Percentiles rank a stretch among this genome's conserved stretches.
Evolutionary conservation across 2,888 invertebrate species (phyloP).

Genomic region (Phyllotreta cruciferae): DNA sequence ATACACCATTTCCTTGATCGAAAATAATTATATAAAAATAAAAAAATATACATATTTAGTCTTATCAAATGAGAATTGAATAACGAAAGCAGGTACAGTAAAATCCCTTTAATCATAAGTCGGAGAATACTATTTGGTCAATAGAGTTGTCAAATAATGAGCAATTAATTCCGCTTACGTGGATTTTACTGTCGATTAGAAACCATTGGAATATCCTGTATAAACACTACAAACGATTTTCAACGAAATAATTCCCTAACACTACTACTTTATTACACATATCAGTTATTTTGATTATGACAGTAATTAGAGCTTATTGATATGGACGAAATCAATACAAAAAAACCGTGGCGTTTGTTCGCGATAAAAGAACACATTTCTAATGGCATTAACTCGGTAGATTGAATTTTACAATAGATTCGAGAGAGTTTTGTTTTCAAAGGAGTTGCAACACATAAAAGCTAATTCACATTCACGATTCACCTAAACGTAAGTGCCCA

Average conservation of each 20-base stretch:
- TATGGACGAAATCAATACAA: constrained; percentile 47
- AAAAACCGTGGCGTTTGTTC: constrained; percentile 39
- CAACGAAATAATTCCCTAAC: constrained; percentile 29
- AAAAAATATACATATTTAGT: too few species aligned
- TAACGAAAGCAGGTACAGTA: too few species aligned
- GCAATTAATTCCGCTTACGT: too few species aligned
- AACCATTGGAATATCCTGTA: constrained; percentile 1
- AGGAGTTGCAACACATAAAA: constrained; percentile 44
- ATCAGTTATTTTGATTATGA: constrained; percentile 41
- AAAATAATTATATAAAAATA: too few species aligned
- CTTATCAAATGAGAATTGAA: too few species aligned
- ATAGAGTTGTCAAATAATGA: too few species aligned
- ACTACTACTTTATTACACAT: constrained; percentile 32
- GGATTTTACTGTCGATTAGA: too few species aligned
- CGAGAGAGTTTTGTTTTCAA: constrained; percentile 34
- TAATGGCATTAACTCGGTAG: constrained; percentile 35
- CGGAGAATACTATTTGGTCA: too few species aligned
- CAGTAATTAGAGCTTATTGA: constrained; percentile 43
- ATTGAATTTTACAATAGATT: constrained; percentile 34
- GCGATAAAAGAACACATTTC: constrained; percentile 37
- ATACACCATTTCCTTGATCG: too few species aligned
- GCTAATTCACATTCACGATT: constrained; percentile 41
- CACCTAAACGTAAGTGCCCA: constrained; percentile 71
- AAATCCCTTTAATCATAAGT: too few species aligned
- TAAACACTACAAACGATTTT: constrained; percentile 21